phyloP scores from a whole-genome alignment of 2,888 invertebrate species.

The Shargacucullia verbasci region DNA sequence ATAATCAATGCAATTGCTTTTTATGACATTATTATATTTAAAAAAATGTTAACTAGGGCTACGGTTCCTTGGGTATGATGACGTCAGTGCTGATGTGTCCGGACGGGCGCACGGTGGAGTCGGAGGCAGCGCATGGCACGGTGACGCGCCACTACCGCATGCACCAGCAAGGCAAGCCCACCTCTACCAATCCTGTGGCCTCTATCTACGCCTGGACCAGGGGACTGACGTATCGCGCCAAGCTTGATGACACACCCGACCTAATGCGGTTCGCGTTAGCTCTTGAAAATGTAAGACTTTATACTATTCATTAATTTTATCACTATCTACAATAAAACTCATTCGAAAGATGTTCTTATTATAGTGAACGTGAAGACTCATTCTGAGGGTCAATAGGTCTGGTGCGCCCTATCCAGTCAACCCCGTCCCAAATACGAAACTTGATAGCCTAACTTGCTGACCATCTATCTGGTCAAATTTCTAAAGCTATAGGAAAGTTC shows the following conservation, averaged over 20 bases:
- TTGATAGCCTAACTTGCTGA: too few species aligned
- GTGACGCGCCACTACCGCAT: constrained; percentile 96
- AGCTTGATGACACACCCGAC: constrained; percentile 93
- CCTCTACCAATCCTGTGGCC: constrained; percentile 97
- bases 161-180: constrained; percentile 95
- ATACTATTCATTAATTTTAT: too few species aligned
- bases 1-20: too few species aligned
- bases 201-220: constrained; percentile 98
- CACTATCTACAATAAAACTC: too few species aligned
- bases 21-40: not conserved
- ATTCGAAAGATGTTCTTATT: constrained; percentile 8
- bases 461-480: too few species aligned
- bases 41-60: constrained; percentile 79
- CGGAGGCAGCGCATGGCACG: constrained; percentile 97
- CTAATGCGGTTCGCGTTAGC: constrained; percentile 91
- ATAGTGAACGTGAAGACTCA: not conserved
- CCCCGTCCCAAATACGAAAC: too few species aligned
- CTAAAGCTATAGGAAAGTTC: too few species aligned
- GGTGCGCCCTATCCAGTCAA: too few species aligned
- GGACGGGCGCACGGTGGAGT: constrained; percentile 94
- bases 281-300: constrained; percentile 90
- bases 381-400: too few species aligned
- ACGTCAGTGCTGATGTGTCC: constrained; percentile 97
- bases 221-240: constrained; percentile 94
- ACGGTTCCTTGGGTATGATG: constrained; percentile 96